Evolutionary conservation across 2,888 invertebrate genomes (phyloP), one percentile per base, ranked within the genome.

Genomic region (Trisateles emortualis): DNA sequence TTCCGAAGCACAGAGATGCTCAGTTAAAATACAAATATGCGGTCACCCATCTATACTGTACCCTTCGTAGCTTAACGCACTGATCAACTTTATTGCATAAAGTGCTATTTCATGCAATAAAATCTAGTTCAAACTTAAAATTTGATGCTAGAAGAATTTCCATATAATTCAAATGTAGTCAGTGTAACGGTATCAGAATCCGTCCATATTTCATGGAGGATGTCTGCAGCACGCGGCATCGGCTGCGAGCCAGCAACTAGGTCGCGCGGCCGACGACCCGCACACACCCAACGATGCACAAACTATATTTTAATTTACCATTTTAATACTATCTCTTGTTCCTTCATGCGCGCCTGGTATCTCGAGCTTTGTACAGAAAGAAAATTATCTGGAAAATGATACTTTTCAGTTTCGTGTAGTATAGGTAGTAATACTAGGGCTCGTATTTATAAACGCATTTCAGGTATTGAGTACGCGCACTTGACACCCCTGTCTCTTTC

Each of bases 241-340:
- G 50, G 54, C 57, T 58, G 19, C 3, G 5, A 19, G 19, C 3
- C 19, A 19, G 19, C 43, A 54, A 79, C 64, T 81, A 72, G 81
- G 81, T 79, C 81, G 61, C 61, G 50, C 67, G 81, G 74, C 36
- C 80, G 52, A 36, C 59, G 75, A 81, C 78, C 81, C 56, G 54
- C 41, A 49, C 63, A 8, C 26, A 26, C 55, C 59, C 53, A 49
- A 59, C 62, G 52, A 54, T 71, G 66, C 69, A 64, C 63, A 69
- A 64, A 67, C 62, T 53, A 56, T 58, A 46, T 57, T 71, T 69
- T 66, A 59, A 74, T 68, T 63, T 69, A 60, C 45, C 54, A 56
- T 59, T 61, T 59, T 59, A 53, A 58, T 59, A 51, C 60, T 55
- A 50, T 52, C 51, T 50, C 56, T 32, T 59, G 24, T 33, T 24